A percentile compares a stretch with the other conserved stretches of the same genome.
Evolutionary conservation across 2,113 vertebrate species (phyloP).

Genomic region (Myrmecobius fasciatus): DNA sequence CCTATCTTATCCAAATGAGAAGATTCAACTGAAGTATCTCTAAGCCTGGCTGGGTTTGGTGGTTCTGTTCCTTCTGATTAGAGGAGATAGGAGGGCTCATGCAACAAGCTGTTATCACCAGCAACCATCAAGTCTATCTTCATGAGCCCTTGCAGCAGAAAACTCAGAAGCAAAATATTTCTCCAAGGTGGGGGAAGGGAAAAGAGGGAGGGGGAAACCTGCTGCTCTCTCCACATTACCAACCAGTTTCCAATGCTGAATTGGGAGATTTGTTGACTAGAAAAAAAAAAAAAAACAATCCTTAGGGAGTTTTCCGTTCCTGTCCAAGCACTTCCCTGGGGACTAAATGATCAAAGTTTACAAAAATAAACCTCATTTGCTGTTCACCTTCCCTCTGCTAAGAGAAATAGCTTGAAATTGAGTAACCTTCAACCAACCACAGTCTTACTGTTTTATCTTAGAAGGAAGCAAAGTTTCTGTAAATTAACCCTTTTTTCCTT

Average conservation of each 20-base stretch:
- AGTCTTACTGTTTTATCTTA: slow-evolving; percentile 14
- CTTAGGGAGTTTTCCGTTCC: neutral
- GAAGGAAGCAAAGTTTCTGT: slow-evolving; percentile 27
- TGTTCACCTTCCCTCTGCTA: slow-evolving; percentile 5
- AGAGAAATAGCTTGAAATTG: slow-evolving; percentile 16
- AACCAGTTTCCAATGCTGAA: neutral
- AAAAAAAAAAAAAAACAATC: neutral
- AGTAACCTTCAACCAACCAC: slow-evolving; percentile 44
- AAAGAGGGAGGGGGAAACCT: neutral
- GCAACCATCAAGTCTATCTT: neutral
- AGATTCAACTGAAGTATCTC: slow-evolving; percentile 12
- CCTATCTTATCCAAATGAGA: slow-evolving; percentile 11
- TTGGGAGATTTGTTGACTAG: neutral
- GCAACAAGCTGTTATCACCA: neutral
- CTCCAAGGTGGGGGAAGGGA: neutral
- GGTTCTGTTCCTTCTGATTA: neutral
- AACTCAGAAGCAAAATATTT: neutral
- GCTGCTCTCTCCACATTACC: neutral
- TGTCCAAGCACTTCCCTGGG: neutral
- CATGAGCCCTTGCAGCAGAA: neutral
- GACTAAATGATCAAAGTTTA: neutral
- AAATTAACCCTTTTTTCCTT: slow-evolving; percentile 50
- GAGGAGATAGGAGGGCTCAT: neutral
- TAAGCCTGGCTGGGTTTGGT: neutral
- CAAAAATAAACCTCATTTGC: slow-evolving; percentile 20